These are phyloP conservation scores for Datnioides undecimradiatus DNA, from an alignment of 2,113 vertebrate species.

Conservation along the genomic window DNA sequence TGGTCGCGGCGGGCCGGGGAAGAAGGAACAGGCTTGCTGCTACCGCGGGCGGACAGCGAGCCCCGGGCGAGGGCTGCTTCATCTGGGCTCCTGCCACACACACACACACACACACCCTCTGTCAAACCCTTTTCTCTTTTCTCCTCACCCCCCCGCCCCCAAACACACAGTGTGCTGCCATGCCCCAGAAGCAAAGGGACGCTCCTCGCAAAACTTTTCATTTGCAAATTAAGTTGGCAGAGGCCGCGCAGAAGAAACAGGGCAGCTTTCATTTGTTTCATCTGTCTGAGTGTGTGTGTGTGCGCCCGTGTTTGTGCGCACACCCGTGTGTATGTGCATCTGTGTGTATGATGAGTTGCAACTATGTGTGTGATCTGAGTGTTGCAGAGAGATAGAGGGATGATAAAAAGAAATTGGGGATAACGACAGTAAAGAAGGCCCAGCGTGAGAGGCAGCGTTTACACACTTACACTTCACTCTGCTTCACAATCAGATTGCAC, in stretches of 20 bases:
- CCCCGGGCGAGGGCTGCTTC: slow-evolving; percentile 92
- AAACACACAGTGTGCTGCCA: slow-evolving; percentile 74
- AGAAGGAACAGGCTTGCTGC: slow-evolving; percentile 94
- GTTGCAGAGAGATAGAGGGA: slow-evolving; percentile 8
- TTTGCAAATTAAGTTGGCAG: slow-evolving; percentile 87
- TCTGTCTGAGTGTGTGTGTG: slow-evolving; percentile 39
- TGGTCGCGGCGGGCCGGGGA: slow-evolving; percentile 92
- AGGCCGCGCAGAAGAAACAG: slow-evolving; percentile 67
- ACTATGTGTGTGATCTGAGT: slow-evolving; percentile 53
- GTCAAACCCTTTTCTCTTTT: slow-evolving; percentile 62
- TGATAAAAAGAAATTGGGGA: slow-evolving; percentile 33
- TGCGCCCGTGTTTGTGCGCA: slow-evolving; percentile 7
- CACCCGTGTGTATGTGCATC: slow-evolving; percentile 11
- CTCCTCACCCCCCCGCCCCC: slow-evolving; percentile 46
- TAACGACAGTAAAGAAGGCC: slow-evolving; percentile 26
- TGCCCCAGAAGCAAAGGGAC: slow-evolving; percentile 80
- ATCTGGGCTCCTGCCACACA: slow-evolving; percentile 88
- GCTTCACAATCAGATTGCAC: slow-evolving; percentile 7
- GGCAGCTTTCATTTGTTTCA: slow-evolving; percentile 66
- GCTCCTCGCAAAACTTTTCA: slow-evolving; percentile 85
- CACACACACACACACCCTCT: slow-evolving; percentile 68
- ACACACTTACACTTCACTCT: not conserved
- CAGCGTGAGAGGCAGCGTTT: slow-evolving; percentile 10
- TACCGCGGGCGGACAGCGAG: slow-evolving; percentile 93
- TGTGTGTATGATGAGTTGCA: slow-evolving; percentile 23